Evolutionary conservation across 2,888 invertebrate species (phyloP), one percentile per base, ranked within the genome.

Genomic region (Latrodectus elegans): DNA sequence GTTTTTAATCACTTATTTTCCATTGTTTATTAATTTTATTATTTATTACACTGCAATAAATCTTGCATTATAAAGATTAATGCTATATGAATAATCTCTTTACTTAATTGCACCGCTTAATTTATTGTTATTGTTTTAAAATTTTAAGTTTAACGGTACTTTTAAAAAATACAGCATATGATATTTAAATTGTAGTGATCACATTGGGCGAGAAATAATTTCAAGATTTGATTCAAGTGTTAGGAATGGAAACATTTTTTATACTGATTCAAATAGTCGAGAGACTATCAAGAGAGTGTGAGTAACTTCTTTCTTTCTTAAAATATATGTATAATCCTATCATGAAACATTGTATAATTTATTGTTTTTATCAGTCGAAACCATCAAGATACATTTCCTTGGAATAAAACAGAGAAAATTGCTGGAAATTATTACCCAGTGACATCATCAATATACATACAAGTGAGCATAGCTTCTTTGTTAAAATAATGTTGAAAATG

Each of bases 221-320:
- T 94, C 95, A 0, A 94, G 94, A 79, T 98, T 96, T 91, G 93
- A 93, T 10, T 95, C 95, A 0, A 93, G 94, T 90, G 91, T 97
- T 0, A 91, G 93, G 0, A 95, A 95, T 0, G 93, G 94, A 55
- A 94, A 94, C 0, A 93, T 93, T 0, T 99, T 99, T 92, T 97
- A 95, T 91, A 99, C 99, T 0, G 99, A 99, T 92, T 95, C 97
- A 0, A 99, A 99, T 92, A 99, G 98, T 0, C 93, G 99, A n/a
- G 96, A 98, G 92, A 94, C 96, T 92, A 91, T 98, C 49, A 94
- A 95, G 91, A 93, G 98, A 55, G 93, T 90, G 92, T 89, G 83
- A 89, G 88, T 76, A 15, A 52, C 17, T 22, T 22, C 12, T 68
- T 84, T 22, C 0, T 17, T 52, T 9, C 9, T n/a, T 52, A n/a